Evolutionary conservation across 2,888 invertebrate species (phyloP).

Genomic region (Microchrysa polita): DNA sequence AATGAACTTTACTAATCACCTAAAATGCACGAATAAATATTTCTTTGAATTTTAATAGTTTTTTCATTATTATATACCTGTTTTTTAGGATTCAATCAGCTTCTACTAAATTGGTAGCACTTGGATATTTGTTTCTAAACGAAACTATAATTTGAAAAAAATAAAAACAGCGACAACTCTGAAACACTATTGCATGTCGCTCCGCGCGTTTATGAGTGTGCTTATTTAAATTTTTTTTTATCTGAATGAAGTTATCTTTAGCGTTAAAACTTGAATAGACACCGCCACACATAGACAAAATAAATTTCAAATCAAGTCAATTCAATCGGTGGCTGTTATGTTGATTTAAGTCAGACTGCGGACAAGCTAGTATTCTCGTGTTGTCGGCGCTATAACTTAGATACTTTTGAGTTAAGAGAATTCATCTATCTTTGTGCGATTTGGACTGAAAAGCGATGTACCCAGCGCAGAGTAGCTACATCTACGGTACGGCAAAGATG

Average conservation of each 20-base stretch:
- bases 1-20: slow-evolving; percentile 24
- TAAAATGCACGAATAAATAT: background rate
- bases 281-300: slow-evolving; percentile 23
- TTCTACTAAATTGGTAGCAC: background rate
- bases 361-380: background rate
- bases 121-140: background rate
- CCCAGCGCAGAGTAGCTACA: too few species aligned
- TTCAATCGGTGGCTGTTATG: background rate
- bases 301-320: slow-evolving; percentile 25
- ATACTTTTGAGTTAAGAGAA: too few species aligned
- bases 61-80: background rate
- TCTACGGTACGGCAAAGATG: too few species aligned
- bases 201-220: background rate
- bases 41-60: background rate
- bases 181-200: too few species aligned
- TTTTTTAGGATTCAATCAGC: background rate
- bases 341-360: too few species aligned
- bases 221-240: slow-evolving; percentile 19
- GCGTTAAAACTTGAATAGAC: slow-evolving; percentile 38
- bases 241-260: slow-evolving; percentile 40
- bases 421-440: too few species aligned
- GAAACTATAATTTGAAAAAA: too few species aligned
- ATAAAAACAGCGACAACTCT: too few species aligned
- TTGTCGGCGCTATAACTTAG: too few species aligned
- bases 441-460: too few species aligned